Evolutionary conservation across 2,113 vertebrate genomes (phyloP).

Genomic region (Gobius niger): DNA sequence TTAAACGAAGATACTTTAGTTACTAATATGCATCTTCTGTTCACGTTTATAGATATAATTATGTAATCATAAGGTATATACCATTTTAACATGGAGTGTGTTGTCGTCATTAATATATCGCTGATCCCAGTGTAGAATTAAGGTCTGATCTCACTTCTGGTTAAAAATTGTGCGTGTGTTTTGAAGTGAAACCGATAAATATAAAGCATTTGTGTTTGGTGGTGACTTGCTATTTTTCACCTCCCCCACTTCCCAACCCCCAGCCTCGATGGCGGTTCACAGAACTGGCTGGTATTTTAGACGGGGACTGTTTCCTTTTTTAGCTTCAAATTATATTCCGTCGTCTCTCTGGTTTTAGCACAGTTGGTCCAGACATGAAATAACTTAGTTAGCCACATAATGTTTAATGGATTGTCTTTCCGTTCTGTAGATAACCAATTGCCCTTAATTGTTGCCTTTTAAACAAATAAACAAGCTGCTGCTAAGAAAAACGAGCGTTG

Average conservation of each 20-base stretch:
- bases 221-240: constrained; percentile 77
- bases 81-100: neutral
- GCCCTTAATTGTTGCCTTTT: neutral
- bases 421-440: neutral
- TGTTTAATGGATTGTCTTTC: neutral
- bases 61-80: neutral
- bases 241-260: constrained; percentile 75
- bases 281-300: constrained; percentile 78
- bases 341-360: constrained; percentile 27
- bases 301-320: constrained; percentile 80
- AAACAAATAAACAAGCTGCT: neutral
- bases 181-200: constrained; percentile 26
- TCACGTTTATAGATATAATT: neutral
- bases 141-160: constrained; percentile 8
- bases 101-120: neutral
- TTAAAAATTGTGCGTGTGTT: constrained; percentile 34
- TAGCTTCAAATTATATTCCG: constrained; percentile 77
- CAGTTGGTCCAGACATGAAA: neutral
- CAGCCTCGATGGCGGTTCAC: constrained; percentile 70
- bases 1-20: neutral
- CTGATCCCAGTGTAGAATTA: neutral
- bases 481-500: neutral
- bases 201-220: constrained; percentile 63
- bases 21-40: neutral
- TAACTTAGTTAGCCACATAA: neutral